Evolutionary conservation across 2,888 invertebrate species (phyloP), one percentile per base, ranked within the genome.

Genomic region (Andrena camellia): DNA sequence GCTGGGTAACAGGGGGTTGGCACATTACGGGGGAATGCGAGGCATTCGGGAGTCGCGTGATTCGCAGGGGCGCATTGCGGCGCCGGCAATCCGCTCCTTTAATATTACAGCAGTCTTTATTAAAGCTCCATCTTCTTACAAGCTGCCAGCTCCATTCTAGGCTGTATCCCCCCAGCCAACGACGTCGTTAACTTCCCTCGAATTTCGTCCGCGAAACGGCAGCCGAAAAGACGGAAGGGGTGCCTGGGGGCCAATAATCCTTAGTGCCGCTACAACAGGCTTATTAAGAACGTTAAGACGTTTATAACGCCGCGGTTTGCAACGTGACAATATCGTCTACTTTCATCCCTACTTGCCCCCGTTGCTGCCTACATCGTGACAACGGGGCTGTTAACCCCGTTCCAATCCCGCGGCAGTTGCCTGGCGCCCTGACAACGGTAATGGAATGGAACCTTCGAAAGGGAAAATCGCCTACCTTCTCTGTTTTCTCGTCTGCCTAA

Each of bases 381-480:
- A 88, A 88, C 84, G 83, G 75, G 74, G 83, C 84, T 81, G 87
- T 88, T 88, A 88, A 86, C 85, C 84, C 74, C 78, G 62, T 79
- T 84, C 42, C 70, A 79, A 85, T 78, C 75, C 78, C 67, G 60
- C 75, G 77, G 76, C 77, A 64, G 72, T 64, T 52, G 78, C 31
- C 81, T 79, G 79, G 76, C 74, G 76, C 60, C 66, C 35, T 42
- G 62, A 64, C 50, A 81, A 78, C 77, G 76, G 71, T 78, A 86
- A 83, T 78, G 75, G 59, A 64, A 76, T 72, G 81, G 73, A 78
- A 78, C 66, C 50, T 69, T 50, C 33, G 33, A 64, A 70, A 72
- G 75, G 64, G 77, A 75, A 76, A 60, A 48, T n/a, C 48, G 33
- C 26, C 33, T 20, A 20, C 8, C 26, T 20, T 31, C 23, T 31